Evolutionary conservation across 2,113 vertebrate species (phyloP).

Genomic region (Tautogolabrus adspersus): DNA sequence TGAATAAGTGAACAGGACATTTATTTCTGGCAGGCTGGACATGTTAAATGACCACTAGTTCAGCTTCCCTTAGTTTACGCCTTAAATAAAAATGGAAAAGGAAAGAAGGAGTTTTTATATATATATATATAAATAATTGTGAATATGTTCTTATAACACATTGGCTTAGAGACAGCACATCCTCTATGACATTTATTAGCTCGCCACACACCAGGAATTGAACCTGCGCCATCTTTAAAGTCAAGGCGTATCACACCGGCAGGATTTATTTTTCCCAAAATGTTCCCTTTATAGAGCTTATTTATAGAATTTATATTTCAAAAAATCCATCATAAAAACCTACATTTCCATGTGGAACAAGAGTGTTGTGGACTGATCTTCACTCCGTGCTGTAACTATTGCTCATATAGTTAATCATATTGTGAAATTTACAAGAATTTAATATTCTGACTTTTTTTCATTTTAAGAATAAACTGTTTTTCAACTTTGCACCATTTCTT

Average conservation of each 20-base stretch:
- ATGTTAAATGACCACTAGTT: no score
- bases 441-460: slow-evolving; percentile 21
- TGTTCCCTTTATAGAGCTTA: slow-evolving; percentile 44
- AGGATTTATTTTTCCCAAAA: slow-evolving; percentile 52
- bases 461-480: slow-evolving; percentile 17
- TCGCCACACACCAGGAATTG: slow-evolving; percentile 62
- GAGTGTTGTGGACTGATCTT: neutral
- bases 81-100: slow-evolving; percentile 1
- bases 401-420: slow-evolving; percentile 10
- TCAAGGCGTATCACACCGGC: slow-evolving; percentile 49
- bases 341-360: slow-evolving; percentile 15
- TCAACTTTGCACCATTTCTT: slow-evolving; percentile 27
- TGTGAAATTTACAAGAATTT: neutral
- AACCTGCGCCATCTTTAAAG: slow-evolving; percentile 66
- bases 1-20: no score
- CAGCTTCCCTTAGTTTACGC: neutral
- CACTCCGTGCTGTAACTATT: neutral
- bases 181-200: slow-evolving; percentile 56
- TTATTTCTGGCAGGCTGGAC: no score
- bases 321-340: slow-evolving; percentile 40
- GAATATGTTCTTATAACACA: neutral
- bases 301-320: slow-evolving; percentile 57
- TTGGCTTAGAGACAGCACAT: slow-evolving; percentile 38
- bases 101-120: neutral
- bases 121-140: neutral